Evolutionary conservation across 2,888 invertebrate species (phyloP).

Genomic region (Brachynemurus nebulosus): DNA sequence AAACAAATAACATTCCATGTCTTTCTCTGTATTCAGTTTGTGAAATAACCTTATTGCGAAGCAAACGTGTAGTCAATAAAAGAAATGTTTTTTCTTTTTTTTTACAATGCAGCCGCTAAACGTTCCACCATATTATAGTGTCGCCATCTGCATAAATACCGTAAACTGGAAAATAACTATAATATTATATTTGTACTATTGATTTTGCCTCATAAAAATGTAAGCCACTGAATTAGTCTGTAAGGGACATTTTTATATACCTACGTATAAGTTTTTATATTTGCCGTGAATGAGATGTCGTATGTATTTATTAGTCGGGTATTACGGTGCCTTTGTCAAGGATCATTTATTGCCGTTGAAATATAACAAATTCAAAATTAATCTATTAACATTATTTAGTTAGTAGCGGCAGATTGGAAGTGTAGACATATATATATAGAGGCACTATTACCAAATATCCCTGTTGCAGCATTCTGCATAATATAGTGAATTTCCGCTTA

Average conservation of each 20-base stretch:
- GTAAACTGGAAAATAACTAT: slow-evolving; percentile 1
- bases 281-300: no score
- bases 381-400: background rate
- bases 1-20: no score
- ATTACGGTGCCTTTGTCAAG: background rate
- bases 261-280: background rate
- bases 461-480: no score
- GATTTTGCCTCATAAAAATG: background rate
- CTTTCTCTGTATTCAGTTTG: no score
- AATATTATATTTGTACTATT: background rate
- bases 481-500: no score
- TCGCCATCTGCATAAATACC: slow-evolving; percentile 1
- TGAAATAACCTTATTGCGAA: no score
- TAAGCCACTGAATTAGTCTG: background rate
- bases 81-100: no score
- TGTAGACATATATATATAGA: no score
- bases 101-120: background rate
- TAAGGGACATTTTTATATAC: background rate
- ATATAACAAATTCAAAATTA: slow-evolving; percentile 1
- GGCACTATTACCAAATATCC: no score
- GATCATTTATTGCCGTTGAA: background rate
- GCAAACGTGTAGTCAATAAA: no score
- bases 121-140: background rate
- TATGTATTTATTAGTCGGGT: no score
- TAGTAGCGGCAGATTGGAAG: no score